These are phyloP conservation scores for Horisme vitalbata DNA, from an alignment of 2,888 invertebrate species.

Conservation along the genomic window DNA sequence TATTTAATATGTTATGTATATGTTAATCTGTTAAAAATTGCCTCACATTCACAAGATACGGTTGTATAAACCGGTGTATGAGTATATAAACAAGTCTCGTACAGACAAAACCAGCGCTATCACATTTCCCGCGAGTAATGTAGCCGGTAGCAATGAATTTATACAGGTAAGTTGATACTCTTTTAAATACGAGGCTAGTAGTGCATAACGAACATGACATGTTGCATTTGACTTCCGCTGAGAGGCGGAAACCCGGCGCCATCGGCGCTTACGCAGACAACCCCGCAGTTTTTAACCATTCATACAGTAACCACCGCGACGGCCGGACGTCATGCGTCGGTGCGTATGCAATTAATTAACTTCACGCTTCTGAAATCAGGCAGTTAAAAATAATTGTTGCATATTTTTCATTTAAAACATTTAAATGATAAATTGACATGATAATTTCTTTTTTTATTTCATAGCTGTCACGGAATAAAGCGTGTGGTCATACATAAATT, in stretches of 20 bases:
- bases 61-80: conserved; percentile 26
- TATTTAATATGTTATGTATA: too few relatives aligned
- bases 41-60: conserved; percentile 7
- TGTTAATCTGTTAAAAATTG: background rate
- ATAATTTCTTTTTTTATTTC: conserved; percentile 4
- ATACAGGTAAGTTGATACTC: conserved; percentile 54
- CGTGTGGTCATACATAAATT: background rate
- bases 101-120: conserved; percentile 33
- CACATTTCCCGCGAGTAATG: conserved; percentile 34
- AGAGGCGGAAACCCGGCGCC: conserved; percentile 69
- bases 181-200: conserved; percentile 56
- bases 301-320: conserved; percentile 51
- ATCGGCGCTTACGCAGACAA: conserved; percentile 58
- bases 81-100: conserved; percentile 28
- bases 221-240: conserved; percentile 74
- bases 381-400: conserved; percentile 33
- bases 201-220: conserved; percentile 66
- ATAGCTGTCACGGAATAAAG: background rate
- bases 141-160: conserved; percentile 49
- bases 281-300: conserved; percentile 57
- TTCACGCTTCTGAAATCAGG: conserved; percentile 36
- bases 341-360: conserved; percentile 47
- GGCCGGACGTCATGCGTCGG: conserved; percentile 60
- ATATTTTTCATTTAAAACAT: conserved; percentile 24
- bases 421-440: conserved; percentile 8